phyloP scores from a whole-genome alignment of 2,888 invertebrate genomes.

The Apodemia zela region DNA sequence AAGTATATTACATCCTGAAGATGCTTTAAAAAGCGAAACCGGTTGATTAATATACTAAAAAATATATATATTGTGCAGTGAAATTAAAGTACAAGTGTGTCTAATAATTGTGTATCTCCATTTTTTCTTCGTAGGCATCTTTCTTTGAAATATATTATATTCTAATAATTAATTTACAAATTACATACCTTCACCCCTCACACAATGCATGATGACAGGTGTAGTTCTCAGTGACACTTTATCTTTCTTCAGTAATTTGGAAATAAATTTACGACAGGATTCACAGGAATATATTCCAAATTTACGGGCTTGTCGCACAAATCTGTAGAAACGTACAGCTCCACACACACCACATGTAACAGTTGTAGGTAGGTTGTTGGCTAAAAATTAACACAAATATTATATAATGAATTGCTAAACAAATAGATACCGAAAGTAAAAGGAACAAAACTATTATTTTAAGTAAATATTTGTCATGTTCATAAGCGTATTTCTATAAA shows the following conservation, averaged over 20 bases:
- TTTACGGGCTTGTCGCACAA: constrained; percentile 89
- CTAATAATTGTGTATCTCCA: too few species aligned
- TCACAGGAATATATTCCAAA: constrained; percentile 93
- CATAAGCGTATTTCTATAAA: too few species aligned
- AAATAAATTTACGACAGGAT: constrained; percentile 92
- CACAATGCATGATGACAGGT: constrained; percentile 82
- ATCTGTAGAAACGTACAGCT: constrained; percentile 87
- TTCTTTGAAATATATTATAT: too few species aligned
- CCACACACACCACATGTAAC: constrained; percentile 90
- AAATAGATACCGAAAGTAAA: background rate
- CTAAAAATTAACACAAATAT: constrained; percentile 47
- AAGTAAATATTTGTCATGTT: too few species aligned
- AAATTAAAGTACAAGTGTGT: too few species aligned
- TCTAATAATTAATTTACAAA: background rate
- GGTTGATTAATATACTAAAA: too few species aligned
- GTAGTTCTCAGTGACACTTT: constrained; percentile 74
- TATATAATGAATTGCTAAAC: background rate
- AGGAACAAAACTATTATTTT: too few species aligned
- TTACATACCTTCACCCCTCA: constrained; percentile 82
- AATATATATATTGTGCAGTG: too few species aligned
- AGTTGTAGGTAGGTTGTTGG: constrained; percentile 80
- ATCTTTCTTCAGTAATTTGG: constrained; percentile 87
- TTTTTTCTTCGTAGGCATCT: too few species aligned
- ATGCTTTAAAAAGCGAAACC: too few species aligned
- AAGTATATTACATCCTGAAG: too few species aligned